phyloP scores from a whole-genome alignment of 2,888 invertebrate species.

The Brenthis hecate region DNA sequence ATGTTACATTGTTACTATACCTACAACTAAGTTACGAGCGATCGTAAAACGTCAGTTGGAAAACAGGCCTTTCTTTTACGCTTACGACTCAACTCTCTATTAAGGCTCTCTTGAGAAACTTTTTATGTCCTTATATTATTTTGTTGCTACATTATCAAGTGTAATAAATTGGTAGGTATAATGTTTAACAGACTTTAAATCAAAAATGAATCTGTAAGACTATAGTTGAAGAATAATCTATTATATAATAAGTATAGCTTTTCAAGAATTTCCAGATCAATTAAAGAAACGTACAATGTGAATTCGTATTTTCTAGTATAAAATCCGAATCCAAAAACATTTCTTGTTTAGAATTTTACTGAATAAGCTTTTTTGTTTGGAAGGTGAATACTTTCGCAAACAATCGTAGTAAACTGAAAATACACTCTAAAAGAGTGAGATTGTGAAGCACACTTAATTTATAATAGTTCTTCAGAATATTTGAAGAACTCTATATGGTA shows the following conservation, averaged over 20 bases:
- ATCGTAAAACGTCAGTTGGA: slow-evolving; percentile 49
- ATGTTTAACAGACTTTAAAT: too few relatives aligned
- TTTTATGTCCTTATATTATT: slow-evolving; percentile 53
- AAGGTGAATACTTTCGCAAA: slow-evolving; percentile 2
- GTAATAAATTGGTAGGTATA: too few relatives aligned
- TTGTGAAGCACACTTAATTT: slow-evolving; percentile 20
- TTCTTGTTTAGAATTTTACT: slow-evolving; percentile 3
- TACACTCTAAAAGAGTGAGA: slow-evolving; percentile 10
- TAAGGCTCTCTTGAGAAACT: slow-evolving; percentile 52
- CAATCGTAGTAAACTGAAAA: neutral
- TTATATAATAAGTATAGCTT: too few relatives aligned
- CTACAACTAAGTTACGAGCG: slow-evolving; percentile 42
- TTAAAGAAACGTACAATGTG: too few relatives aligned
- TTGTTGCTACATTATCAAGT: slow-evolving; percentile 50
- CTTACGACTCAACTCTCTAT: slow-evolving; percentile 60
- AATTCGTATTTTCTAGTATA: neutral
- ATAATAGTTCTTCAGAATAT: slow-evolving; percentile 20
- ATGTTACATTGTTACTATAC: slow-evolving; percentile 27
- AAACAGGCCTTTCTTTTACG: slow-evolving; percentile 60
- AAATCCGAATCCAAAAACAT: slow-evolving; percentile 6
- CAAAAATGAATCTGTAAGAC: too few relatives aligned
- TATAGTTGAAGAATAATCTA: too few relatives aligned
- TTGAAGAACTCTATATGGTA: slow-evolving; percentile 4
- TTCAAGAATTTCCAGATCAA: too few relatives aligned
- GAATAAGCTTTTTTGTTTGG: slow-evolving; percentile 3